Percentiles rank a stretch among this genome's conserved stretches.
Evolutionary conservation across 1,140 invertebrate species (phyloP).

Genomic region (Zaprionus africanus): DNA sequence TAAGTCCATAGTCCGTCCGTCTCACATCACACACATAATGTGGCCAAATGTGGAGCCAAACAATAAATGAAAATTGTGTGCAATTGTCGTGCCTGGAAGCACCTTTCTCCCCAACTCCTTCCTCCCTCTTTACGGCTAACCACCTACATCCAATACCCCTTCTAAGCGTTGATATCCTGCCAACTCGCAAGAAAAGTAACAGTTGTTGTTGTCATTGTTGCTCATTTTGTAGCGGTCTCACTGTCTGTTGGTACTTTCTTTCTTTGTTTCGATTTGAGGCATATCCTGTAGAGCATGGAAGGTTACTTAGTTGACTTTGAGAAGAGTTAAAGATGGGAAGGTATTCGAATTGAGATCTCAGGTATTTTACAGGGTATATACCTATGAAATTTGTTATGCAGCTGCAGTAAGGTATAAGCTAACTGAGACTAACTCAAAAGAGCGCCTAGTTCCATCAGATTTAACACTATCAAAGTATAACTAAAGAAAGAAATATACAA

Average conservation of each 20-base stretch:
- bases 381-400: not conserved
- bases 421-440: not conserved
- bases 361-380: not conserved
- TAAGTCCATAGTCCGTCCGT: not conserved
- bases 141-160: not conserved
- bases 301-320: not conserved
- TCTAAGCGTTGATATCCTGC: not conserved
- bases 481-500: too few relatives aligned
- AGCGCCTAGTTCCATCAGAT: not conserved
- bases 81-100: slow-evolving; percentile 69
- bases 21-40: slow-evolving; percentile 69
- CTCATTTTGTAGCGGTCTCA: slow-evolving; percentile 44
- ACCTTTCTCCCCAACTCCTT: slow-evolving; percentile 7
- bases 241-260: slow-evolving; percentile 9
- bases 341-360: not conserved
- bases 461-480: not conserved
- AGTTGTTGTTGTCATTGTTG: slow-evolving; percentile 46
- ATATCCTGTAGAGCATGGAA: not conserved
- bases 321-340: not conserved
- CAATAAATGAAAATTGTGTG: slow-evolving; percentile 83
- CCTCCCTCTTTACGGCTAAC: not conserved
- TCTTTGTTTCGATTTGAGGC: not conserved
- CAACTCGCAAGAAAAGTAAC: slow-evolving; percentile 14
- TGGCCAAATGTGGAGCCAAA: slow-evolving; percentile 81
- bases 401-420: not conserved